Conservation (phyloP, 2,113 vertebrate genomes). For the Pachyramphus minor region DNA sequence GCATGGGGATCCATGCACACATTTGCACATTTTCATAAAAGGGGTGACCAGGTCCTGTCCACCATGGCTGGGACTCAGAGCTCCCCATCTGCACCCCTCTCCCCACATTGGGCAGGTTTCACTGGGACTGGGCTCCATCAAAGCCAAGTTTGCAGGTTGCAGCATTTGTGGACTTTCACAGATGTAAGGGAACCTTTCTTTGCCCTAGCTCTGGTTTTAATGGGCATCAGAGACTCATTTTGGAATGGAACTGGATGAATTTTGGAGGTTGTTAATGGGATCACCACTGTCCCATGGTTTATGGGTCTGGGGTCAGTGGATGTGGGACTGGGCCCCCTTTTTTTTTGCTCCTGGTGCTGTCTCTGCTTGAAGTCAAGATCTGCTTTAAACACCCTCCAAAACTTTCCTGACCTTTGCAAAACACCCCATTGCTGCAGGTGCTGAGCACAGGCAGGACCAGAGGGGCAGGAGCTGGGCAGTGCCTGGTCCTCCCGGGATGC, state of each 20-base stretch:
- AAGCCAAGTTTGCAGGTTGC: neutral
- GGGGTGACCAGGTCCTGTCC: neutral
- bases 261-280: neutral
- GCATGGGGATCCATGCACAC: too few relatives aligned
- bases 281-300: neutral
- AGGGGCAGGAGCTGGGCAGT: neutral
- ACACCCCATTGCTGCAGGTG: fast-evolving
- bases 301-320: fast-evolving
- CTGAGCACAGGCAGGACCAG: neutral
- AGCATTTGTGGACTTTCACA: neutral
- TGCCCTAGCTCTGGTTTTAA: neutral
- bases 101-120: fast-evolving
- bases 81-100: neutral
- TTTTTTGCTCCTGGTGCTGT: neutral
- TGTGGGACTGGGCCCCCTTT: neutral
- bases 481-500: neutral
- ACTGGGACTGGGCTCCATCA: fast-evolving
- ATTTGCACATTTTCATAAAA: neutral
- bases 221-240: neutral
- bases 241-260: neutral
- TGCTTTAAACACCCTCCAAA: neutral
- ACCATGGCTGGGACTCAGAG: fast-evolving
- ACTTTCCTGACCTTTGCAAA: neutral
- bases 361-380: neutral
- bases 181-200: neutral